A percentile compares a stretch with the other conserved stretches of the same genome.
phyloP scores from a whole-genome alignment of 2,888 invertebrate genomes.

The Blera fallax region DNA sequence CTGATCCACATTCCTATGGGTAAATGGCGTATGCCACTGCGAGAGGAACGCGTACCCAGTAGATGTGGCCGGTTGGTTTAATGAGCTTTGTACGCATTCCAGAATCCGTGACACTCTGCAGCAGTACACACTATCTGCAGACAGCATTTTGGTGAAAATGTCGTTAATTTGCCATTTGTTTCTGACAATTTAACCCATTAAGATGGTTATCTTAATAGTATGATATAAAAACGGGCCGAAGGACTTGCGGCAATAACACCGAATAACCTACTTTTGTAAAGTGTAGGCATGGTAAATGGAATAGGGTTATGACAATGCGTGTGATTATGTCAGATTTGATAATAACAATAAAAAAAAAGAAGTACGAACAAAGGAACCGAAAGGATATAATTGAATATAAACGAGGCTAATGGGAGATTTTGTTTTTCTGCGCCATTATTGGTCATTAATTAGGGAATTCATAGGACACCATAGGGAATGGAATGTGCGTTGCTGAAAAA shows the following conservation, averaged over 20 bases:
- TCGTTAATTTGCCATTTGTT: conserved; percentile 42
- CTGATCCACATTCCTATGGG: conserved; percentile 20
- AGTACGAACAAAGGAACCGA: neutral
- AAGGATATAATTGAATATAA: conserved; percentile 40
- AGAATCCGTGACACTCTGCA: neutral
- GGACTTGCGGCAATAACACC: neutral
- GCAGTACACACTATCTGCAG: neutral
- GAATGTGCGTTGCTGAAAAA: neutral
- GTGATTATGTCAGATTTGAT: conserved; percentile 21
- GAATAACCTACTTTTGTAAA: neutral
- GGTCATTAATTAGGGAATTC: conserved; percentile 45
- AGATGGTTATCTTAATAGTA: conserved; percentile 29
- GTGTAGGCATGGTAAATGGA: neutral
- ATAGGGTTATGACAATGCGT: conserved; percentile 1
- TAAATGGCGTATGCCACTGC: neutral
- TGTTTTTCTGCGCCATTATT: conserved; percentile 7
- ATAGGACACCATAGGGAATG: neutral
- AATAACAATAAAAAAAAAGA: neutral
- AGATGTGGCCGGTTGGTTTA: neutral
- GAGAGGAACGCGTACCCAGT: neutral
- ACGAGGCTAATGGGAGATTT: conserved; percentile 15
- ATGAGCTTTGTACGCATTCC: neutral
- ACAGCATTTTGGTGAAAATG: conserved; percentile 3
- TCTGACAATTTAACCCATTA: conserved; percentile 39
- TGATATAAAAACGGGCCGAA: conserved; percentile 9